A percentile compares a stretch with the other conserved stretches of the same genome.
Evolutionary conservation across 1,140 invertebrate species (phyloP).

Genomic region (Aphaenogaster rudis): DNA sequence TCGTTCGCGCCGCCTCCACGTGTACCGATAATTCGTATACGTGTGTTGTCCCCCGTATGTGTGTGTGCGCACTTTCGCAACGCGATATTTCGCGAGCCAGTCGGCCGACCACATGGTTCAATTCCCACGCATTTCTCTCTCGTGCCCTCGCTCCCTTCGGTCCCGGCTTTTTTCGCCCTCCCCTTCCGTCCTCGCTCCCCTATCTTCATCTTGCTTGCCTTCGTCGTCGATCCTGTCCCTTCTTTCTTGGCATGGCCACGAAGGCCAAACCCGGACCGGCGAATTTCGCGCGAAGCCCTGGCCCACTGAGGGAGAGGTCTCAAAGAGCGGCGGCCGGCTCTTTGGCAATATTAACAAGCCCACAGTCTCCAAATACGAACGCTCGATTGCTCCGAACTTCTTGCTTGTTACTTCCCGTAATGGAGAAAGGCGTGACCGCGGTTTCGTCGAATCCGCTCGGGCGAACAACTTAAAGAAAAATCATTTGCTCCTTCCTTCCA

Average conservation of each 20-base stretch:
- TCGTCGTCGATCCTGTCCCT: slow-evolving; percentile 41
- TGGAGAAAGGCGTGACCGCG: slow-evolving; percentile 25
- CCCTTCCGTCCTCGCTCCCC: neutral
- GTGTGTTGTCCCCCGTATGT: neutral
- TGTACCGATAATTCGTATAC: slow-evolving; percentile 22
- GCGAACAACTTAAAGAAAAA: neutral
- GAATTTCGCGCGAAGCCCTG: slow-evolving; percentile 78
- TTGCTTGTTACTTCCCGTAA: slow-evolving; percentile 54
- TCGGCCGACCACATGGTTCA: slow-evolving; percentile 80
- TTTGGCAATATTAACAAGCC: slow-evolving; percentile 68
- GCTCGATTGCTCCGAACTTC: slow-evolving; percentile 38
- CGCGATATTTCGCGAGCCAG: slow-evolving; percentile 82
- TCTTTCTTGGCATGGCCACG: slow-evolving; percentile 56
- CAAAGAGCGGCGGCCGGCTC: slow-evolving; percentile 23
- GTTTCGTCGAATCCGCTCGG: slow-evolving; percentile 16
- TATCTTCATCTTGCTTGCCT: slow-evolving; percentile 49
- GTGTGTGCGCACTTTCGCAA: slow-evolving; percentile 74
- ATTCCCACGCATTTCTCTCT: slow-evolving; percentile 83
- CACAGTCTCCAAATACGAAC: slow-evolving; percentile 69
- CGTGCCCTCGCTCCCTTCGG: slow-evolving; percentile 47
- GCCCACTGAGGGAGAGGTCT: slow-evolving; percentile 74
- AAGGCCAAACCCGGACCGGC: slow-evolving; percentile 74
- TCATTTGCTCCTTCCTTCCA: neutral
- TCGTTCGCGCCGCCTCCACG: slow-evolving; percentile 38
- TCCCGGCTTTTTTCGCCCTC: neutral